These are phyloP conservation scores for Psylliodes chrysocephalus DNA, from an alignment of 2,888 invertebrate genomes.

Conservation along the genomic window DNA sequence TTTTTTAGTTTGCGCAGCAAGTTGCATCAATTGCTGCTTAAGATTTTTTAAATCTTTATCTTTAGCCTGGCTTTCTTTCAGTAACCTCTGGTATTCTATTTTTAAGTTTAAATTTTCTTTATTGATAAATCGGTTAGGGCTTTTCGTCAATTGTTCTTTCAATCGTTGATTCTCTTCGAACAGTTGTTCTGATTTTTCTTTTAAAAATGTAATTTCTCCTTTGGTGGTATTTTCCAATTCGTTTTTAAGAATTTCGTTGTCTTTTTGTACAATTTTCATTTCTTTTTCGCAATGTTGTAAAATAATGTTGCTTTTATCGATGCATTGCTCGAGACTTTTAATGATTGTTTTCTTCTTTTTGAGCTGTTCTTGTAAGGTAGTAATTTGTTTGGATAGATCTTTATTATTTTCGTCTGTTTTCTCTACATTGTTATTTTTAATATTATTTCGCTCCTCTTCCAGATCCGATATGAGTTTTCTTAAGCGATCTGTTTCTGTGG, in stretches of 20 bases:
- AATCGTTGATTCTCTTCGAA: slow-evolving; percentile 14
- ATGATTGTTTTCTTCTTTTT: slow-evolving; percentile 30
- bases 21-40: slow-evolving; percentile 20
- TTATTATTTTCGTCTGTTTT: background rate
- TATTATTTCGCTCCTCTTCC: background rate
- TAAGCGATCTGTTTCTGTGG: background rate
- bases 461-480: slow-evolving; percentile 16
- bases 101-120: slow-evolving; percentile 8
- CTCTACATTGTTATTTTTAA: background rate
- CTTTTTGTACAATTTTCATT: slow-evolving; percentile 32
- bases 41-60: slow-evolving; percentile 26
- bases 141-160: slow-evolving; percentile 9
- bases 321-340: slow-evolving; percentile 36
- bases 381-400: background rate
- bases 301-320: slow-evolving; percentile 39
- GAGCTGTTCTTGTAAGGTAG: slow-evolving; percentile 23
- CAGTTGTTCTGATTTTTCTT: slow-evolving; percentile 17
- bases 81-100: slow-evolving; percentile 23
- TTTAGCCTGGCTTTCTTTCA: slow-evolving; percentile 22
- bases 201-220: slow-evolving; percentile 7
- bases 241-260: slow-evolving; percentile 21
- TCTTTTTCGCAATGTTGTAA: slow-evolving; percentile 37
- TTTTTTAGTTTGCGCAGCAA: background rate
- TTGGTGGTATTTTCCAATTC: slow-evolving; percentile 25
- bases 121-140: slow-evolving; percentile 7